Conservation (phyloP, 2,888 invertebrate genomes). For the Machimus atricapillus region DNA sequence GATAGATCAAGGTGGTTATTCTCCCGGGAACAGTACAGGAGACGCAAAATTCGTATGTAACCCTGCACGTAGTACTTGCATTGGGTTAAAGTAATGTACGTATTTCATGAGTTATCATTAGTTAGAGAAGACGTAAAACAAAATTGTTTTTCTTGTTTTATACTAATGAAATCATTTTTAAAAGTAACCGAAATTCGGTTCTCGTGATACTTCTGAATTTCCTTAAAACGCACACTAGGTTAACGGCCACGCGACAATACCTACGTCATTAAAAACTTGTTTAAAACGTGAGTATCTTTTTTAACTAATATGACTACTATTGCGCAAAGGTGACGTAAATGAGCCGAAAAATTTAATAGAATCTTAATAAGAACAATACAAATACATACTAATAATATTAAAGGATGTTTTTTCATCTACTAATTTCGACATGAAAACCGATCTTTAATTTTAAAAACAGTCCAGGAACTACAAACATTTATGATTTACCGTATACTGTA, state of each 20-base stretch:
- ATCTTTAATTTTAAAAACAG: too few species aligned
- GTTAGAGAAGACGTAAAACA: background rate
- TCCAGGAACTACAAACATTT: too few species aligned
- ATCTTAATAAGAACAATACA: too few species aligned
- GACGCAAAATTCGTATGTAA: background rate
- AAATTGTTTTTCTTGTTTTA: too few species aligned
- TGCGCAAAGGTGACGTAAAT: too few species aligned
- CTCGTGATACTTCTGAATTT: background rate
- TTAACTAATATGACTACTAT: too few species aligned
- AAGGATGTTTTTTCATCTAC: too few species aligned
- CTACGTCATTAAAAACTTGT: background rate
- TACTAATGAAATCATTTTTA: too few species aligned
- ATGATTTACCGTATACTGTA: too few species aligned
- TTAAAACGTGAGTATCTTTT: background rate
- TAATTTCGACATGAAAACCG: too few species aligned
- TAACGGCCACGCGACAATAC: background rate
- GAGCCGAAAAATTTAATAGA: too few species aligned
- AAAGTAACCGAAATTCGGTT: background rate
- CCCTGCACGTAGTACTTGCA: background rate
- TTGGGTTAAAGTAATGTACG: background rate
- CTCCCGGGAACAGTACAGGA: background rate
- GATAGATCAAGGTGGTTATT: background rate
- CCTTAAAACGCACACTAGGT: background rate
- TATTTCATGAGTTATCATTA: background rate
- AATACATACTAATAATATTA: too few species aligned